Conservation (phyloP, 2,888 invertebrate genomes). For the Sturmia bella region DNA sequence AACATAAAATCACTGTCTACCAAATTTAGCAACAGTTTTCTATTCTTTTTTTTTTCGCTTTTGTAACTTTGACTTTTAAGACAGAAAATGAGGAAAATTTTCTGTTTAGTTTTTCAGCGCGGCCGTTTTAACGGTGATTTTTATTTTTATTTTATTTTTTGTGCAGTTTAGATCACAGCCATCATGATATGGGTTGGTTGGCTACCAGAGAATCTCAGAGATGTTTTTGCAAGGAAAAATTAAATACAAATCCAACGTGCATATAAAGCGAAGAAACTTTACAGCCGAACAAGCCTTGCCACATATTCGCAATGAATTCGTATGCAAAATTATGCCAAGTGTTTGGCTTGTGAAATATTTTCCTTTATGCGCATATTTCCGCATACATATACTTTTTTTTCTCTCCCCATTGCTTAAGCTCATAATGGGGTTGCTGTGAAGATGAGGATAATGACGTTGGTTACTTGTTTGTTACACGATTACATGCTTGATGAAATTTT, state of each 20-base stretch:
- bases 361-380: not conserved
- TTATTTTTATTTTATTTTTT: not conserved
- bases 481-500: slow-evolving; percentile 39
- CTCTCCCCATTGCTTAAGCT: not conserved
- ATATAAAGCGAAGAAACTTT: not conserved
- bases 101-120: not conserved
- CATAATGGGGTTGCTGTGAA: slow-evolving; percentile 14
- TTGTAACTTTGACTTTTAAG: slow-evolving; percentile 23
- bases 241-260: not conserved
- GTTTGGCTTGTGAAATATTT: not conserved
- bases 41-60: not conserved
- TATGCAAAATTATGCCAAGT: slow-evolving; percentile 34
- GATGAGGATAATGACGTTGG: slow-evolving; percentile 14
- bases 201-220: slow-evolving; percentile 4
- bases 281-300: not conserved
- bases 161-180: not conserved
- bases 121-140: slow-evolving; percentile 44
- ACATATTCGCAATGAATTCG: slow-evolving; percentile 7
- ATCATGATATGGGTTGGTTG: slow-evolving; percentile 14
- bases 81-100: slow-evolving; percentile 24
- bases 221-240: not conserved
- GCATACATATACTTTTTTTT: not conserved
- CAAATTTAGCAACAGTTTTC: slow-evolving; percentile 48
- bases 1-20: slow-evolving; percentile 62
- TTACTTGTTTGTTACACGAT: slow-evolving; percentile 1